Base-by-base conservation (phyloP, 2,888 invertebrate species). In the Steinernema carpocapsae region DNA sequence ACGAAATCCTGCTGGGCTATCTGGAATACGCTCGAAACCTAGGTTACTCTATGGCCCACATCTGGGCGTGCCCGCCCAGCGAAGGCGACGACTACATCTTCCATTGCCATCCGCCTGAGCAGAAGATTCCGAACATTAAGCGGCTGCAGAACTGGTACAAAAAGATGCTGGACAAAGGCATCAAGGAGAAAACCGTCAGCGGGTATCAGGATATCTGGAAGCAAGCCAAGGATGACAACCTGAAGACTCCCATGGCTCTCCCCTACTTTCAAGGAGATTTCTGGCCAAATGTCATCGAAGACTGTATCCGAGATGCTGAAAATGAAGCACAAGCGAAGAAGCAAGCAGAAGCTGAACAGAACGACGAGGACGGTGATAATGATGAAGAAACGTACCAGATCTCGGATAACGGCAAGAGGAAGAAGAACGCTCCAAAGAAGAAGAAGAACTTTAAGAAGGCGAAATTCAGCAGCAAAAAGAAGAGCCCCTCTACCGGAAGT, bases 71-170 rank as follows among this genome's bases (percentile, higher is more conserved):
- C 90, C 99, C 99, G 76, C 99, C 99, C 0, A 96, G 96, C 52
- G 99, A 99, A 91, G 99, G 99, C 73, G 99, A 99, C 89, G 99
- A 99, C 90, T 99, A 99, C 89, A 99, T 99, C 87, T 99, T 99
- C 91, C 99, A 99, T 90, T 99, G 97, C 90, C 99, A 99, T 91
- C 99, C 99, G 76, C 92, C 93, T 76, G 99, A 99, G 90, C 99
- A 99, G 90, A 99, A 96, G 90, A 99, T 99, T 89, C 99, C 99
- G 71, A 99, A 99, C 90, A 99, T 97, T 75, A 99, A 99, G 90
- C 92, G 97, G 88, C 91, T 99, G 85, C 97, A 99, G 90, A 97
- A 99, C 88, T 99, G 99, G 99, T 99, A 99, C 89, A 97, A 97
- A 91, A 97, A 97, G 90, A 99, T 99, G 97, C 91, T 99, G 82